Evolutionary conservation across 2,888 invertebrate species (phyloP), one percentile per base, ranked within the genome.

Genomic region (Invenusta paracnida): DNA sequence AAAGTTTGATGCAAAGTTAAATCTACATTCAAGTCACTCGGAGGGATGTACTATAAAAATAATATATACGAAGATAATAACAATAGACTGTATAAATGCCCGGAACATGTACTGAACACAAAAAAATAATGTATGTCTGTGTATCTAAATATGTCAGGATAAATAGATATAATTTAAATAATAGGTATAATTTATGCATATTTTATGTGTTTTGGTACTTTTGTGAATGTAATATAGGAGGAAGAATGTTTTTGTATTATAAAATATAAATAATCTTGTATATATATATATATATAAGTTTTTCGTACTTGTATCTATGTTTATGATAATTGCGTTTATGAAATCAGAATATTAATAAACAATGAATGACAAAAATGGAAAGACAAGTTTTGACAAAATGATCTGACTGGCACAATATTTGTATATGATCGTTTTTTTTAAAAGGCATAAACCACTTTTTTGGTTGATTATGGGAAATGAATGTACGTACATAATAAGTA

Each of bases 251-350:
- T 48, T 48, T 48, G 5, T 11, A 48, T 11, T 11, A 48, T 73
- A 73, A 73, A 73, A 73, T 73, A 73, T 73, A 23, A 5, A 73
- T 23, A 73, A 73, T 73, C 73, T 73, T 73, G 23, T 73, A 73
- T 73, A 73, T 48, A 48, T 48, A 5, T 48, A 17, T 48, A 17
- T 48, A 48, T n/a, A n/a, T n/a, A n/a, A n/a, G n/a, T n/a, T n/a
- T n/a, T n/a, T n/a, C n/a, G n/a, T n/a, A n/a, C n/a, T n/a, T n/a
- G n/a, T n/a, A n/a, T n/a, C n/a, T n/a, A n/a, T n/a, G n/a, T n/a
- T n/a, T n/a, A n/a, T n/a, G n/a, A n/a, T n/a, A n/a, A n/a, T n/a
- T n/a, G n/a, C n/a, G n/a, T n/a, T n/a, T n/a, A n/a, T n/a, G n/a
- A 73, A 5, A 73, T 73, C 2, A 25, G 23, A 23, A 23, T 73